Conservation (phyloP, 2,113 vertebrate species). For the Rhinopomastus cyanomelas region DNA sequence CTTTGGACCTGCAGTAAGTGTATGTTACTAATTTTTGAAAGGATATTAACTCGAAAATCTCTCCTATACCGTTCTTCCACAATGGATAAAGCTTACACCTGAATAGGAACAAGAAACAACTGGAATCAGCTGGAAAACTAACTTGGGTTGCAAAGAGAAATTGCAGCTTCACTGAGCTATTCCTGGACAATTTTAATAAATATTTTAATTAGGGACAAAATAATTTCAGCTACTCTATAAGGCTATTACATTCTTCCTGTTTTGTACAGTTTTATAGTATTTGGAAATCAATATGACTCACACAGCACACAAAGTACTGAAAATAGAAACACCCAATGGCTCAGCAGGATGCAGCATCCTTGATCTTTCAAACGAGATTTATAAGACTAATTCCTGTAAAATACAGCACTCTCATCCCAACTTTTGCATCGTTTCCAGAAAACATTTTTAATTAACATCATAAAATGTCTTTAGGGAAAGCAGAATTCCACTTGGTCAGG, state of each 20-base stretch:
- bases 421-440: conserved; percentile 41
- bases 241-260: conserved; percentile 59
- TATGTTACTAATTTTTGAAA: neutral
- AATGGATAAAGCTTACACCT: neutral
- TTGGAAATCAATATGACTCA: conserved; percentile 68
- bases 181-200: conserved; percentile 58
- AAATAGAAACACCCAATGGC: conserved; percentile 55
- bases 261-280: conserved; percentile 64
- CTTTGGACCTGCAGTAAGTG: neutral
- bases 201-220: conserved; percentile 36
- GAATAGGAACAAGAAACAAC: neutral
- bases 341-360: conserved; percentile 54
- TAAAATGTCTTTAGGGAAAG: conserved; percentile 8
- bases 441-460: conserved; percentile 26
- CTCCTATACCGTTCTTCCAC: neutral
- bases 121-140: conserved; percentile 10
- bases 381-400: conserved; percentile 57
- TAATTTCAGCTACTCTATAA: neutral
- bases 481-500: neutral
- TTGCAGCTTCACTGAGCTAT: neutral
- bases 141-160: neutral
- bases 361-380: conserved; percentile 46
- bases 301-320: conserved; percentile 60
- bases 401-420: conserved; percentile 32
- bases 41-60: neutral